These are phyloP conservation scores for Telmatherina bonti DNA, from an alignment of 2,797 vertebrate genomes.

Conservation along the genomic window DNA sequence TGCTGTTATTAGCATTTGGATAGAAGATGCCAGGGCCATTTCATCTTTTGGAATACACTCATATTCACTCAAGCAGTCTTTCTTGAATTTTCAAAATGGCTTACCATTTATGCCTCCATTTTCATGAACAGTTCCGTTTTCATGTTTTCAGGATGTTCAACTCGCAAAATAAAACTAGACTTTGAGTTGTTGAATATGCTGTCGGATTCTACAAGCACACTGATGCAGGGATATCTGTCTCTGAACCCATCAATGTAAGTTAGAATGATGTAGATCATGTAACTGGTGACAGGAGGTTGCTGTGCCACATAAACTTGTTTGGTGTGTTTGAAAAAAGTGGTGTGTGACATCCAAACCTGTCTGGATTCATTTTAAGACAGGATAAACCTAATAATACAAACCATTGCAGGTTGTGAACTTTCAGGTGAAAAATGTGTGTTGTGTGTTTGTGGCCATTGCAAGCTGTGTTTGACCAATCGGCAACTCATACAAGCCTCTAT, in stretches of 20 bases:
- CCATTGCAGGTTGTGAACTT: background rate
- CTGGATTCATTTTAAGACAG: background rate
- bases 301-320: background rate
- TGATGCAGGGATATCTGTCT: background rate
- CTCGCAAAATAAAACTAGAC: background rate
- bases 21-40: background rate
- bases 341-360: background rate
- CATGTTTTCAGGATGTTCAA: background rate
- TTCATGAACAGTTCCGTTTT: background rate
- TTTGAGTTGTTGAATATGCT: background rate
- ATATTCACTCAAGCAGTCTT: background rate
- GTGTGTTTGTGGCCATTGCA: background rate
- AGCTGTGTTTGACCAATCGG: conserved; percentile 10
- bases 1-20: background rate
- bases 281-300: background rate
- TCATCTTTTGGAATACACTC: background rate
- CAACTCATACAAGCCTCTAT: background rate
- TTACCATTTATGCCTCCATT: too few relatives aligned
- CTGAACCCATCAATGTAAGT: background rate
- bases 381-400: background rate
- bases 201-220: background rate
- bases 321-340: background rate
- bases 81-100: background rate
- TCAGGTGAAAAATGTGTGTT: background rate
- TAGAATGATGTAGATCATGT: background rate